Evolutionary conservation across 2,113 vertebrate genomes (phyloP), one percentile per base, ranked within the genome.

Genomic region (Gorsachius goisagi): DNA sequence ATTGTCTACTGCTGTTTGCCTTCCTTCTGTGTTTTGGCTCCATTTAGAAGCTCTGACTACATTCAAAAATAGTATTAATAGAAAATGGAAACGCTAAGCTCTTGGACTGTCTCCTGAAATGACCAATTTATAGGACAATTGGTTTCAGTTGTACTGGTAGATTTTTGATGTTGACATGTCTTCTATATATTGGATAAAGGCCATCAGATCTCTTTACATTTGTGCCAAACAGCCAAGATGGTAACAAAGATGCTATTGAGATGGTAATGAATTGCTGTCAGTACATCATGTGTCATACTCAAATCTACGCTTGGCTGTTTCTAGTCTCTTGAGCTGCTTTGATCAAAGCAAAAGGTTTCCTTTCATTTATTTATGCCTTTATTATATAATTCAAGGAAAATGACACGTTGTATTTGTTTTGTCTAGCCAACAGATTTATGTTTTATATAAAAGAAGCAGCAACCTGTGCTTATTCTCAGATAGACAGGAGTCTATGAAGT

Each of bases 351-450:
- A 89, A 94, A 89, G 79, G 26, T 68, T 94, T 74, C 22, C 22
- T 83, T 89, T 93, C 16, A 78, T 88, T 84, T 94, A 75, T 93
- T 89, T 88, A 85, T 76, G 35, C 7, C 9, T 82, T 91, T 88
- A 72, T 91, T 94, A 85, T 90, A 93, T 90, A 85, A 85, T 85
- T 89, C 39, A 95, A 60, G 30, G 44, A 85, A 93, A 94, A 79
- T 69, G 15, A 83, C 39, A 60, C 39, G 71, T 71, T 47, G 12
- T 76, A 64, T 93, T 93, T 87, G 60, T 79, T 91, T 93, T 78
- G 66, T 90, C 77, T 76, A 64, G 35, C 26, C 35, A 88, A 58
- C 73, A 88, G 76, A 72, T 82, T 35, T 68, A 53, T 39, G 26
- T 52, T 53, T 64, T 68, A 45, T 59, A 68, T 59, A 68, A 55